Base-by-base conservation (phyloP, 2,797 vertebrate genomes). In the Tenualosa ilisha region DNA sequence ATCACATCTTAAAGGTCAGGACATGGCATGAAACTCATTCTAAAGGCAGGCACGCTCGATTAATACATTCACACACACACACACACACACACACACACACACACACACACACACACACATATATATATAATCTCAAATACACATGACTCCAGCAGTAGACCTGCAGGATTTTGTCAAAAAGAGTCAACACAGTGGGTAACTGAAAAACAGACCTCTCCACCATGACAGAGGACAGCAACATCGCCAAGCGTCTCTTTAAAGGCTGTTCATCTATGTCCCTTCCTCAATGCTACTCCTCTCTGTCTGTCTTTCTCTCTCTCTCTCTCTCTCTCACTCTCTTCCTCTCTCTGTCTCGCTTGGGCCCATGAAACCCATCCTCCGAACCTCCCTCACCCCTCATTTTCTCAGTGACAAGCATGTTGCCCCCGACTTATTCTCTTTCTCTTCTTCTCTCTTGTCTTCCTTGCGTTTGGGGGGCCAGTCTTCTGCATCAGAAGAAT, bases 401-500 rank as follows among this genome's bases (percentile, higher is more conserved):
- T 93, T 94, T 94, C 95, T 94, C 94, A 95, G 95, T 97, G 97
- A 94, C 95, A 96, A 93, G 94, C 96, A 96, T 95, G 96, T 96
- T 97, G 95, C 96, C 95, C 12, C 31, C n/a, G 90, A 85, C 88
- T 86, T 84, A 7, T 22, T 40, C 72, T 56, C 93, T 93, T 88
- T 93, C 94, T 95, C 92, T 93, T 51, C 50, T 51, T 7, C 8
- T 51, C 50, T 51, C 50, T 51, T 51, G 4, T 51, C 50, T 51
- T 51, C 50, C 17, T 93, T 94, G 93, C 96, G 96, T 95, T 94
- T 51, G 50, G 94, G 96, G 94, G 96, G 96, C 97, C 96, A 94
- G 96, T 97, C 97, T 98, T 97, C 95, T 95, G 97, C 97, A 97
- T 98, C 97, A 98, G 97, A 98, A 97, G 97, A 98, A 97, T 97